phyloP scores from a whole-genome alignment of 2,888 invertebrate genomes.

The Steromphala cineraria region DNA sequence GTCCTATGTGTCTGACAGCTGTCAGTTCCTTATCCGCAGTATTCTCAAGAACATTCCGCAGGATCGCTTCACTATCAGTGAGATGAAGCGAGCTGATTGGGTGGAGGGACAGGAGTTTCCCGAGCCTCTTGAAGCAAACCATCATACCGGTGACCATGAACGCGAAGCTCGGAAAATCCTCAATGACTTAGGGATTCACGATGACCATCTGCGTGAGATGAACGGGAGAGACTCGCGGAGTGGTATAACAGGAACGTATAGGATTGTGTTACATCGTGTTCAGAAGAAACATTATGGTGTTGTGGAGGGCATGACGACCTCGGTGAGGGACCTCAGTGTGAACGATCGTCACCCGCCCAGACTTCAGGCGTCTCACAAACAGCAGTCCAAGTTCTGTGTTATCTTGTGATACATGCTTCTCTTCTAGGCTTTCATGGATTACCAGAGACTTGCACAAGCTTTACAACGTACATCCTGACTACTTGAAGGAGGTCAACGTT shows the following conservation, averaged over 20 bases:
- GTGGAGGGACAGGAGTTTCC: slow-evolving; percentile 77
- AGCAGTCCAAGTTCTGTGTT: slow-evolving; percentile 49
- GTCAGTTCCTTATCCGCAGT: slow-evolving; percentile 73
- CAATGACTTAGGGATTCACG: slow-evolving; percentile 80
- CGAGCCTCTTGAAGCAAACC: slow-evolving; percentile 71
- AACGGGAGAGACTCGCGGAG: slow-evolving; percentile 80
- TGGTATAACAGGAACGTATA: slow-evolving; percentile 83
- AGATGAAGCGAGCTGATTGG: slow-evolving; percentile 78
- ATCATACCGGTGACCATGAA: slow-evolving; percentile 75
- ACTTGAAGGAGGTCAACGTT: too few species aligned
- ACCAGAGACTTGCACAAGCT: too few species aligned
- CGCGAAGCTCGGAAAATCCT: slow-evolving; percentile 78
- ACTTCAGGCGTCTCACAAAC: slow-evolving; percentile 31
- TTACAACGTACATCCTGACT: too few species aligned
- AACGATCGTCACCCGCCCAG: slow-evolving; percentile 17
- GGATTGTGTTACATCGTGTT: slow-evolving; percentile 81
- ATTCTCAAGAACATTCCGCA: slow-evolving; percentile 74
- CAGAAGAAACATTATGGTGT: slow-evolving; percentile 69
- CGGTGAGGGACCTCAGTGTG: slow-evolving; percentile 20
- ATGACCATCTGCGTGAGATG: slow-evolving; percentile 79
- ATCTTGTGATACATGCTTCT: slow-evolving; percentile 43
- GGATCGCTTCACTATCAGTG: slow-evolving; percentile 74
- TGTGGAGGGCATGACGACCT: slow-evolving; percentile 27
- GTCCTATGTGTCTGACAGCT: slow-evolving; percentile 71
- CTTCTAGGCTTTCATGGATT: too few species aligned